Percentiles rank a stretch among this genome's conserved stretches.
Conservation (phyloP, 1,140 invertebrate species). For the Capitella teleta region DNA sequence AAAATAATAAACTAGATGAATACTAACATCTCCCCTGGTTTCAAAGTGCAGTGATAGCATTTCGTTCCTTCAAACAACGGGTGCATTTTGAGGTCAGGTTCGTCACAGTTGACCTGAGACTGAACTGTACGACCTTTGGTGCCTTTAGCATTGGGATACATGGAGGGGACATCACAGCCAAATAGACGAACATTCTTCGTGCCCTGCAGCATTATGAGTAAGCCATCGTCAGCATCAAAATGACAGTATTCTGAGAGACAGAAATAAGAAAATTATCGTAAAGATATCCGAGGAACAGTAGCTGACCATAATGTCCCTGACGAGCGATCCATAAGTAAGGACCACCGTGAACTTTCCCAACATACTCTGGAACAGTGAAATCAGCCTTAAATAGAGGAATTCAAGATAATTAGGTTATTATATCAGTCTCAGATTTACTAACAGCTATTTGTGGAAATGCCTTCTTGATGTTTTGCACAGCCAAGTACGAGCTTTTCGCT, state of each 20-base stretch:
- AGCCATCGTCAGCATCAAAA: slow-evolving; percentile 18
- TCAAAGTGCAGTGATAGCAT: slow-evolving; percentile 14
- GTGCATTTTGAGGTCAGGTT: slow-evolving; percentile 10
- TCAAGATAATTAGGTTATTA: no score
- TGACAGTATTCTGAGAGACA: slow-evolving; percentile 19
- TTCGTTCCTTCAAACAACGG: slow-evolving; percentile 11
- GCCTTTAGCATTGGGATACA: slow-evolving; percentile 16
- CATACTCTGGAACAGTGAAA: slow-evolving; percentile 15
- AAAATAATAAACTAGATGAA: no score
- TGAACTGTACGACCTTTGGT: slow-evolving; percentile 18
- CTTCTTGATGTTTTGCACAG: slow-evolving; percentile 20
- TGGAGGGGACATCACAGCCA: slow-evolving; percentile 13
- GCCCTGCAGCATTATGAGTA: slow-evolving; percentile 15
- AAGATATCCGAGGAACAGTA: no score
- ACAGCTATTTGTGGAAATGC: slow-evolving; percentile 15
- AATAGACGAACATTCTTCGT: slow-evolving; percentile 17
- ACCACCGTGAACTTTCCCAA: slow-evolving; percentile 19
- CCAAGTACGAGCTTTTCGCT: slow-evolving; percentile 17
- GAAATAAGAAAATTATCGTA: no score
- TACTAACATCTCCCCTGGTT: slow-evolving; percentile 16
- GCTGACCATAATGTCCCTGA: slow-evolving; percentile 17
- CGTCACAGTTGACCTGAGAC: slow-evolving; percentile 17
- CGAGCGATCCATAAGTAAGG: slow-evolving; percentile 19
- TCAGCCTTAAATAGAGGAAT: slow-evolving; percentile 11
- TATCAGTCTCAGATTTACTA: no score